Evolutionary conservation across 1,140 invertebrate genomes (phyloP).

Genomic region (Galleria mellonella): DNA sequence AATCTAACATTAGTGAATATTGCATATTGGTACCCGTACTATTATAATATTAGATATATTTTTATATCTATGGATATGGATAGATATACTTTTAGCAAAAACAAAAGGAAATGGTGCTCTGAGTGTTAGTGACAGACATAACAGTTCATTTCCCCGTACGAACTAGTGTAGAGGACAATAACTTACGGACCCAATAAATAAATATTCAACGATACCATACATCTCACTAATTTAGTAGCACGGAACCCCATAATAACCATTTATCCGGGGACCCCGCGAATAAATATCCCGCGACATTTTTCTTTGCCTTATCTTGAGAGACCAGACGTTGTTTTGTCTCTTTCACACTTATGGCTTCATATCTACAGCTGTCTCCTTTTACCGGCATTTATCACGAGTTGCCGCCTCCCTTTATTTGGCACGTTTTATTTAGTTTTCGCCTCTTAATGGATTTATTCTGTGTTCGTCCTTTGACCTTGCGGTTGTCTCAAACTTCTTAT

Average conservation of each 20-base stretch:
- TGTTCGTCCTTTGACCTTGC: conserved; percentile 57
- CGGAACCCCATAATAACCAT: conserved; percentile 67
- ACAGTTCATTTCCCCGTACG: conserved; percentile 5
- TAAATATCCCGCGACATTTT: conserved; percentile 70
- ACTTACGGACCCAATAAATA: conserved; percentile 50
- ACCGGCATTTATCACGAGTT: conserved; percentile 38
- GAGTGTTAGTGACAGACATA: conserved; percentile 11
- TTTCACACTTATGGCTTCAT: conserved; percentile 12
- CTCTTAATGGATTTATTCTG: conserved; percentile 62
- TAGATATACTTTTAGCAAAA: too few relatives aligned
- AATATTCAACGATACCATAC: conserved; percentile 64
- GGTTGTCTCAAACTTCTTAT: conserved; percentile 31
- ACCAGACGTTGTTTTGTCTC: conserved; percentile 43
- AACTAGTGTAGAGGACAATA: conserved; percentile 12
- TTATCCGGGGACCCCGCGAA: conserved; percentile 48
- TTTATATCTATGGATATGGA: too few relatives aligned
- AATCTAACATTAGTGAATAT: too few relatives aligned
- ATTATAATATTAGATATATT: too few relatives aligned
- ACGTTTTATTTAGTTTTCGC: conserved; percentile 64
- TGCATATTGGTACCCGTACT: too few relatives aligned
- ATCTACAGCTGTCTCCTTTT: conserved; percentile 23
- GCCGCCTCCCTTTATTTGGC: conserved; percentile 44
- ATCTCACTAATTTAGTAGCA: conserved; percentile 69
- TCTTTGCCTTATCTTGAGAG: conserved; percentile 63
- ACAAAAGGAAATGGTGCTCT: too few relatives aligned